Evolutionary conservation across 2,888 invertebrate genomes (phyloP).

Genomic region (Drosophila mimetica): DNA sequence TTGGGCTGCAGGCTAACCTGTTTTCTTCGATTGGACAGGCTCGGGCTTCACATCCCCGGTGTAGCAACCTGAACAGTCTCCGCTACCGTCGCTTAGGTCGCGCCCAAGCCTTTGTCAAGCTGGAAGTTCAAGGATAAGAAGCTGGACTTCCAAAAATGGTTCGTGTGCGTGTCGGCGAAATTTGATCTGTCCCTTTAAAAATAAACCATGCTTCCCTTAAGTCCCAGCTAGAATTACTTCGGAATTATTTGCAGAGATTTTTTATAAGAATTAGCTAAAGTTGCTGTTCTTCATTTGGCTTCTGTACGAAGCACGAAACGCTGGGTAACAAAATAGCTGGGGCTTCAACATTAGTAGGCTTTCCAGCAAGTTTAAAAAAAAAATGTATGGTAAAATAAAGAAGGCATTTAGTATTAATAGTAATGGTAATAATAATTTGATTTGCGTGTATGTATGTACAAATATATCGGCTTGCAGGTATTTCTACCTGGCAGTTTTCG

Average conservation of each 20-base stretch:
- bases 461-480: no score
- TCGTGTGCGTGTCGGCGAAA: constrained; percentile 72
- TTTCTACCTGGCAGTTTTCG: constrained; percentile 12
- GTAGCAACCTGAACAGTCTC: constrained; percentile 57
- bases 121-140: constrained; percentile 80
- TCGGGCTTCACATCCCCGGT: constrained; percentile 19
- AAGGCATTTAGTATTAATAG: background rate
- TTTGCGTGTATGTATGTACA: background rate
- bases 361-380: constrained; percentile 8
- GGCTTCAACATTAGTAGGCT: constrained; percentile 19
- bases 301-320: constrained; percentile 53
- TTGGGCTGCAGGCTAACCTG: constrained; percentile 63
- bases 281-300: constrained; percentile 76
- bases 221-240: constrained; percentile 62
- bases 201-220: constrained; percentile 60
- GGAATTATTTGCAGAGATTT: constrained; percentile 36
- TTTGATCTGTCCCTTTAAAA: constrained; percentile 74
- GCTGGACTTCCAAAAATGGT: constrained; percentile 42
- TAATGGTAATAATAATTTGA: background rate
- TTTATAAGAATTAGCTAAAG: constrained; percentile 45
- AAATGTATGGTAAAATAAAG: background rate
- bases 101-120: constrained; percentile 56
- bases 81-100: constrained; percentile 43
- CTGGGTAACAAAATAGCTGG: constrained; percentile 8
- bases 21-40: constrained; percentile 56